phyloP scores from a whole-genome alignment of 2,888 invertebrate genomes.

The Exocentrus adspersus region DNA sequence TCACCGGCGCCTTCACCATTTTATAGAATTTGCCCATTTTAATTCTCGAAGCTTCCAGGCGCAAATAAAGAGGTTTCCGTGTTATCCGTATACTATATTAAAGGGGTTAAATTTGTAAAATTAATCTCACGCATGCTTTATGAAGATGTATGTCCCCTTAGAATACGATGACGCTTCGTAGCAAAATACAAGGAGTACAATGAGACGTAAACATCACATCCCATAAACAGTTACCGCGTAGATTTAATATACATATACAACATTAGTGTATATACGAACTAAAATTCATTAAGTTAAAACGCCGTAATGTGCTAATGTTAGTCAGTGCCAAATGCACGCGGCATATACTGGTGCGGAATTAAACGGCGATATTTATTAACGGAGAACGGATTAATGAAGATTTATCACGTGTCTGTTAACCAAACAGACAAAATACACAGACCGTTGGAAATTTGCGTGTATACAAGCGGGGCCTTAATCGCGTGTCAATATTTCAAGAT shows the following conservation, averaged over 20 bases:
- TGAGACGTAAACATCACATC: background rate
- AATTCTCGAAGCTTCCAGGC: too few species aligned
- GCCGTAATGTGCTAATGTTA: background rate
- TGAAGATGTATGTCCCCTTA: too few species aligned
- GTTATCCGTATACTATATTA: too few species aligned
- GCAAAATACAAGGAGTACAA: background rate
- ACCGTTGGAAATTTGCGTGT: background rate
- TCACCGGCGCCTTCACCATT: too few species aligned
- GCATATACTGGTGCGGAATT: background rate
- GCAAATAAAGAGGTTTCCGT: too few species aligned
- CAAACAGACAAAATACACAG: background rate
- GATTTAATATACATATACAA: background rate
- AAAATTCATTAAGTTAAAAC: background rate
- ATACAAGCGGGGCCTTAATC: background rate
- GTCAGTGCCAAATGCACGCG: constrained; percentile 1
- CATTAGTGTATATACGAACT: background rate
- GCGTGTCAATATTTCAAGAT: too few species aligned
- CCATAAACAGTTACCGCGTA: background rate
- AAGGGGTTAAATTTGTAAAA: too few species aligned
- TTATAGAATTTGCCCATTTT: too few species aligned
- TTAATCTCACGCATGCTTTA: too few species aligned
- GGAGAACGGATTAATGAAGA: background rate
- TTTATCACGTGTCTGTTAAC: background rate
- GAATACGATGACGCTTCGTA: too few species aligned
- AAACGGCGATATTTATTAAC: background rate